Evolutionary conservation across 2,113 vertebrate genomes (phyloP).

Genomic region (Gobio gobio): DNA sequence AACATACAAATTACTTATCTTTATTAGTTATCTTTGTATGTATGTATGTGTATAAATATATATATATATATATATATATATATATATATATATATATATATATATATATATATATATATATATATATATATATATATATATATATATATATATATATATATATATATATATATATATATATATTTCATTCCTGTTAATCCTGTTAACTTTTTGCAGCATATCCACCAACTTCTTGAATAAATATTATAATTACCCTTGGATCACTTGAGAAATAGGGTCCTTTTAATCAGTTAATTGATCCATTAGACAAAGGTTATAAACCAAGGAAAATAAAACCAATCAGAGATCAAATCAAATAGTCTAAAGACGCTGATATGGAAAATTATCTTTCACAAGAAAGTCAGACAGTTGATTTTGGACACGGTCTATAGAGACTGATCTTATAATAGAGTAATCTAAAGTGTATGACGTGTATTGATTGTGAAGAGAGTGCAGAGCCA

Average conservation of each 20-base stretch:
- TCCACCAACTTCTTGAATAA: slow-evolving; percentile 12
- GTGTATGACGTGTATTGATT: background rate
- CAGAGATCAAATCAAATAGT: background rate
- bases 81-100: too few species aligned
- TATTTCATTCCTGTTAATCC: background rate
- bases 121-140: too few species aligned
- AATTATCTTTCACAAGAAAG: background rate
- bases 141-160: too few species aligned
- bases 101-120: too few species aligned
- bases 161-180: too few species aligned
- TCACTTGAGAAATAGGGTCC: slow-evolving; percentile 35
- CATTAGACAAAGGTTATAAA: slow-evolving; percentile 3
- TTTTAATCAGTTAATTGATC: slow-evolving; percentile 17
- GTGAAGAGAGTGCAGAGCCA: background rate
- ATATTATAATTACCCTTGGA: slow-evolving; percentile 31
- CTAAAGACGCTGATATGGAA: background rate
- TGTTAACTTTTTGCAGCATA: background rate
- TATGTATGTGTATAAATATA: too few species aligned
- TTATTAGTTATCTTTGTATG: background rate
- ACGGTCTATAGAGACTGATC: background rate
- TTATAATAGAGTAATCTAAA: background rate
- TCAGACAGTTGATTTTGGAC: background rate
- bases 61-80: too few species aligned
- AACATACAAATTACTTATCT: background rate
- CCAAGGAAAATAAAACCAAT: slow-evolving; percentile 10